Evolutionary conservation across 2,797 vertebrate species (phyloP), one percentile per base, ranked within the genome.

Genomic region (Benthosema pterotum): DNA sequence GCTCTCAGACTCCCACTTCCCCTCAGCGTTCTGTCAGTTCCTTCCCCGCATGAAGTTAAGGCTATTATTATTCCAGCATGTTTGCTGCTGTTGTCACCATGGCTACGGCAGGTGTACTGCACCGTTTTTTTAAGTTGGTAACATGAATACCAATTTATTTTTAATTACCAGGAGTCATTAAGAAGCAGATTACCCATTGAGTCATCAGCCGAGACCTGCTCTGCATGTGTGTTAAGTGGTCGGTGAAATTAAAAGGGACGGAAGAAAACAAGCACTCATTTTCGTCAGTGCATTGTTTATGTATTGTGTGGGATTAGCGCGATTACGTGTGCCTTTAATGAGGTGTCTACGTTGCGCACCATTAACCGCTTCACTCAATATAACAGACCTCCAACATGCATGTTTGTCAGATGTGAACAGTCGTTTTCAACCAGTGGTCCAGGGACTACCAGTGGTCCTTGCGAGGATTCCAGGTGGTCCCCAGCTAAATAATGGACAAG

Each of bases 31-130:
- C 67, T 58, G 55, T 77, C 67, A 72, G 60, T 72, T 72, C 56
- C 64, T 42, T 55, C 63, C 60, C 65, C 49, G 28, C 62, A 71
- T 61, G 45, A 18, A 71, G 59, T 54, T 54, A 61, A 67, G 42
- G 63, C 71, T 57, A 65, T 87, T 77, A 78, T 80, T 79, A 79
- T 75, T 78, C 69, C 57, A 79, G 69, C 52, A 57, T 58, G 62
- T 82, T 80, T 78, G 65, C 58, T 62, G 74, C 77, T 65, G 47
- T 71, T 43, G 78, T 89, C 60, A 2, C 84, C 77, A 88, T 90
- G 85, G 83, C 74, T 78, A 88, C 83, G 1, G 74, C 74, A 85
- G 83, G 84, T 82, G 80, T 78, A 77, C 81, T 73, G 75, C 83
- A 71, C 81, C 63, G 45, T 64, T 79, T 64, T 79, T 87, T 83